These are phyloP conservation scores for Telenomus remus DNA, from an alignment of 1,140 invertebrate genomes.

Conservation along the genomic window DNA sequence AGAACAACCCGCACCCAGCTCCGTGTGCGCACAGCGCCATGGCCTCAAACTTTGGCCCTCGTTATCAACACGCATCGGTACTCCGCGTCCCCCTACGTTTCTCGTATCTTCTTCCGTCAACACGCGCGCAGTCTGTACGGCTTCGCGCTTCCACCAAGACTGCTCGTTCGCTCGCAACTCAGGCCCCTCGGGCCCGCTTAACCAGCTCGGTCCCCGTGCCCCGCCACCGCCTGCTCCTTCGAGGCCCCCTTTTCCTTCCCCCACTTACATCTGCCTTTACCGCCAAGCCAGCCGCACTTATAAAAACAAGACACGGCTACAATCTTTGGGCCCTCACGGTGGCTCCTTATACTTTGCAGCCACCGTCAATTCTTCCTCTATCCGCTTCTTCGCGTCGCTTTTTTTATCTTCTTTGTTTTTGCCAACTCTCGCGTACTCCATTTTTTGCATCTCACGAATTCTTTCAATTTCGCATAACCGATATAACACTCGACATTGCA, in stretches of 20 bases:
- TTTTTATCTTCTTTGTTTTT: constrained; percentile 36
- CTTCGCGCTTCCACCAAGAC: constrained; percentile 69
- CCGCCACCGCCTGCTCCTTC: constrained; percentile 42
- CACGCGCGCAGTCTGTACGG: constrained; percentile 60
- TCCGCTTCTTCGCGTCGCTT: constrained; percentile 47
- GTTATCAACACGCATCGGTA: constrained; percentile 24
- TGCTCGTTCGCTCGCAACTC: constrained; percentile 62
- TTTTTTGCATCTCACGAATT: constrained; percentile 57
- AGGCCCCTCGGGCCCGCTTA: constrained; percentile 67
- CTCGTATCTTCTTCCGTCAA: not conserved
- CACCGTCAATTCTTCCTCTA: constrained; percentile 60
- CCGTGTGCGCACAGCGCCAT: constrained; percentile 10
- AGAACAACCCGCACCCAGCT: constrained; percentile 12
- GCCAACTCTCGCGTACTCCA: constrained; percentile 12
- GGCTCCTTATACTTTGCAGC: constrained; percentile 70
- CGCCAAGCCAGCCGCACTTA: constrained; percentile 67
- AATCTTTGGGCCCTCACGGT: constrained; percentile 73
- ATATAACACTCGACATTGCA: constrained; percentile 42
- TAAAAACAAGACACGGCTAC: constrained; percentile 76
- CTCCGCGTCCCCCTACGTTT: constrained; percentile 5
- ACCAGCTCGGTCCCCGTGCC: constrained; percentile 60
- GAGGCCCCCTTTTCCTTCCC: constrained; percentile 43
- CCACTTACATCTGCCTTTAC: constrained; percentile 56
- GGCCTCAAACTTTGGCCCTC: not conserved
- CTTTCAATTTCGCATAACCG: constrained; percentile 57